Evolutionary conservation across 1,140 invertebrate species (phyloP), one percentile per base, ranked within the genome.

Genomic region (Pogonognathellus flavescens): DNA sequence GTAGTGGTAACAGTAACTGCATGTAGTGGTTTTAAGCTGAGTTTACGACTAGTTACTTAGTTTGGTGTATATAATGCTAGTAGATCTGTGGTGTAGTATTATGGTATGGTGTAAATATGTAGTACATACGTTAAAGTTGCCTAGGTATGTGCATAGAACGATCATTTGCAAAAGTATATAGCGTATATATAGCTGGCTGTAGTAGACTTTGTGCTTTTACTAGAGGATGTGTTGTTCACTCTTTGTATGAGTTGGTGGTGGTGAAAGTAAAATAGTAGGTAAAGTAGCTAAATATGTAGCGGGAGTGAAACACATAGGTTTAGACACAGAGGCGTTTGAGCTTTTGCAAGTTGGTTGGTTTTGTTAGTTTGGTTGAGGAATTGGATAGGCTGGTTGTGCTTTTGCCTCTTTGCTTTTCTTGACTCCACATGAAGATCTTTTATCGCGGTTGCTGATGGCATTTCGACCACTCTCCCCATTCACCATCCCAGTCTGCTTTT

Each of bases 361-460:
- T 41, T 41, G 31, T 41, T 41, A 41, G 31, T 41, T 41, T 41
- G 18, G 20, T 3, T 66, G 13, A 49, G 22, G 22, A 16, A 16
- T 11, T 50, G 14, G 41, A 76, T 18, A 18, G 13, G 70, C n/a
- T 76, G 11, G 31, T 55, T 55, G 18, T 18, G 50, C 9, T 22
- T 55, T 57, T 25, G 80, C 18, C 49, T 81, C 18, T 18, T 55
- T 25, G 18, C 80, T 49, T 55, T 55, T 18, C 18, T 53, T 81
- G 53, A 25, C 53, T 57, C 80, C 80, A 53, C 53, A 80, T 57
- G 41, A 20, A 80, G 83, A 84, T 72, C 50, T 84, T 80, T 84
- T 84, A 84, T 84, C 83, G 83, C 70, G 83, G 83, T 84, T 84
- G 62, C 70, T 84, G 83, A 84, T 84, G 70, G 83, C 83, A 84